phyloP scores from a whole-genome alignment of 2,888 invertebrate genomes.

The Alloplasta piceator region DNA sequence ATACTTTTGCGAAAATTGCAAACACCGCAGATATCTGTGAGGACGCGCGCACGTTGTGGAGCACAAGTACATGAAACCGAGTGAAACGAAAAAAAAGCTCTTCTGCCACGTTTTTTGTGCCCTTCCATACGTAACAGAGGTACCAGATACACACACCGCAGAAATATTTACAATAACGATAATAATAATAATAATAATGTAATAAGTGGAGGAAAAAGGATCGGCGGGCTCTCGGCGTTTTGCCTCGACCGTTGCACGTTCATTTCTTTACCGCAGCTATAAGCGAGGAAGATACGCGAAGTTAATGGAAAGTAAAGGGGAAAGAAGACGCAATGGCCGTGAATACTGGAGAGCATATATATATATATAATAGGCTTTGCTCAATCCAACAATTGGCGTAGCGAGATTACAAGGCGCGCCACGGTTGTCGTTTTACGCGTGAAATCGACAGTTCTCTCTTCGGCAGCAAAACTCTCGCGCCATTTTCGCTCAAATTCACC shows the following conservation, averaged over 20 bases:
- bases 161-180: slow-evolving; percentile 12
- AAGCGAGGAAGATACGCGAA: slow-evolving; percentile 28
- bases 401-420: slow-evolving; percentile 58
- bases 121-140: too few species aligned
- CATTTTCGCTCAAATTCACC: slow-evolving; percentile 15
- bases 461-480: slow-evolving; percentile 5
- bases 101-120: too few species aligned
- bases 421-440: slow-evolving; percentile 33
- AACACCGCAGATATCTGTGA: too few species aligned
- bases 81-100: too few species aligned
- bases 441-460: slow-evolving; percentile 49
- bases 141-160: too few species aligned
- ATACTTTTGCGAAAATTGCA: too few species aligned
- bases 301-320: slow-evolving; percentile 23
- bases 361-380: slow-evolving; percentile 41
- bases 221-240: slow-evolving; percentile 22
- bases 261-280: slow-evolving; percentile 48
- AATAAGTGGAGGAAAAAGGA: slow-evolving; percentile 27
- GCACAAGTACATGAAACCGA: too few species aligned
- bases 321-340: slow-evolving; percentile 10
- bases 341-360: slow-evolving; percentile 46
- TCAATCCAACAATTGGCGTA: slow-evolving; percentile 61
- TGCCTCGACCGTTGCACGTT: slow-evolving; percentile 24
- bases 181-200: slow-evolving; percentile 18
- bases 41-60: too few species aligned